Conservation (phyloP, 2,888 invertebrate species). For the Harpagoxenus sublaevis region DNA sequence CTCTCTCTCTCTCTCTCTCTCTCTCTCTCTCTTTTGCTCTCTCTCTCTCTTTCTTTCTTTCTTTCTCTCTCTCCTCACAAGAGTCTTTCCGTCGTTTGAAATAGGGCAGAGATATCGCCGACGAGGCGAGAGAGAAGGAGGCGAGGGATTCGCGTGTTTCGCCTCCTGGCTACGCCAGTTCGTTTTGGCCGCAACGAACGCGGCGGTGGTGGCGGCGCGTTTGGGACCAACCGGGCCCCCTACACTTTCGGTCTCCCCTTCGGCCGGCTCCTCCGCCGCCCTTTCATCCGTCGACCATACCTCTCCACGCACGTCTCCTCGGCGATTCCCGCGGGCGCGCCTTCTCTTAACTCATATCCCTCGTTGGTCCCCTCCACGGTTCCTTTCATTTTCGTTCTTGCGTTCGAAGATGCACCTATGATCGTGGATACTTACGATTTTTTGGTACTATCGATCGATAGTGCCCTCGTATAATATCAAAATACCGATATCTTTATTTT, state of each 20-base stretch:
- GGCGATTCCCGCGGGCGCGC: slow-evolving; percentile 64
- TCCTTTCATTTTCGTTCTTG: slow-evolving; percentile 17
- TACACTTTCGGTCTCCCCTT: slow-evolving; percentile 52
- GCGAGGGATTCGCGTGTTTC: slow-evolving; percentile 70
- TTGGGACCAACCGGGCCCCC: slow-evolving; percentile 41
- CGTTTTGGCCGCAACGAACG: slow-evolving; percentile 74
- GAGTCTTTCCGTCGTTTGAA: background rate
- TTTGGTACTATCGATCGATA: background rate
- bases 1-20: background rate
- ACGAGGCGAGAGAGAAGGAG: slow-evolving; percentile 47
- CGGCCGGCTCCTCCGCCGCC: slow-evolving; percentile 59
- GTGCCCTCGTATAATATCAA: background rate
- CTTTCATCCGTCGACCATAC: slow-evolving; percentile 71
- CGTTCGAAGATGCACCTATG: slow-evolving; percentile 17
- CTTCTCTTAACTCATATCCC: slow-evolving; percentile 45
- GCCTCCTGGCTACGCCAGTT: slow-evolving; percentile 65
- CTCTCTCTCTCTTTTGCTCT: background rate
- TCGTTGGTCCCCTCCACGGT: slow-evolving; percentile 13
- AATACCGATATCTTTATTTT: background rate
- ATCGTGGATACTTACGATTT: background rate
- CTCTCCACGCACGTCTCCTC: slow-evolving; percentile 59
- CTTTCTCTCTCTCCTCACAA: background rate
- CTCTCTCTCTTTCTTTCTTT: background rate
- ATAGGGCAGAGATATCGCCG: slow-evolving; percentile 46
- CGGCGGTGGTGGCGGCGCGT: slow-evolving; percentile 61